These are phyloP conservation scores for Sebastolobus altivelis DNA, from an alignment of 2,797 vertebrate species.

Conservation along the genomic window DNA sequence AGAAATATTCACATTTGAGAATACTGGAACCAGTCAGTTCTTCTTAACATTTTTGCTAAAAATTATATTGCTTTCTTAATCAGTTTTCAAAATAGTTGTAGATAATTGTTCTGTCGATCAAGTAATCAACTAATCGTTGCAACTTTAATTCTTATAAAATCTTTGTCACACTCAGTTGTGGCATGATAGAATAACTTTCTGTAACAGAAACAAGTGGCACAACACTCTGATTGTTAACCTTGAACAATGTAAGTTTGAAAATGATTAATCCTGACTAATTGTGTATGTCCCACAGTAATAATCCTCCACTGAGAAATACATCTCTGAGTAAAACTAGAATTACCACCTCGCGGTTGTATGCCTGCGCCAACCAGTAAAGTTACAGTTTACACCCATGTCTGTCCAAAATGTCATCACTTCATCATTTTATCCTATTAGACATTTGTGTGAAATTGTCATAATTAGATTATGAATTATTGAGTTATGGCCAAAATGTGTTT, in stretches of 20 bases:
- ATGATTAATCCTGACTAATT: not conserved
- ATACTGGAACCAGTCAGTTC: too few relatives aligned
- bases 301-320: not conserved
- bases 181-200: not conserved
- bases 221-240: not conserved
- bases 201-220: not conserved
- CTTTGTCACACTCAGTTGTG: too few relatives aligned
- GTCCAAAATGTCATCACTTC: not conserved
- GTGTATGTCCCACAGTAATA: not conserved
- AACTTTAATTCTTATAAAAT: too few relatives aligned
- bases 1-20: too few relatives aligned
- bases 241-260: not conserved
- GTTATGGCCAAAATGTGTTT: not conserved
- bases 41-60: too few relatives aligned
- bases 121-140: not conserved
- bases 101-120: too few relatives aligned
- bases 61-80: too few relatives aligned
- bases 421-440: not conserved
- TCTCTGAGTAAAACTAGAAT: not conserved
- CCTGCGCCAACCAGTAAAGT: not conserved
- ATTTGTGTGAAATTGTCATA: not conserved
- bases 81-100: too few relatives aligned
- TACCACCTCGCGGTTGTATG: not conserved
- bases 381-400: not conserved
- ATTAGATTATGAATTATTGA: not conserved